Base-by-base conservation (phyloP, 2,113 vertebrate species). In the Orycteropus afer region DNA sequence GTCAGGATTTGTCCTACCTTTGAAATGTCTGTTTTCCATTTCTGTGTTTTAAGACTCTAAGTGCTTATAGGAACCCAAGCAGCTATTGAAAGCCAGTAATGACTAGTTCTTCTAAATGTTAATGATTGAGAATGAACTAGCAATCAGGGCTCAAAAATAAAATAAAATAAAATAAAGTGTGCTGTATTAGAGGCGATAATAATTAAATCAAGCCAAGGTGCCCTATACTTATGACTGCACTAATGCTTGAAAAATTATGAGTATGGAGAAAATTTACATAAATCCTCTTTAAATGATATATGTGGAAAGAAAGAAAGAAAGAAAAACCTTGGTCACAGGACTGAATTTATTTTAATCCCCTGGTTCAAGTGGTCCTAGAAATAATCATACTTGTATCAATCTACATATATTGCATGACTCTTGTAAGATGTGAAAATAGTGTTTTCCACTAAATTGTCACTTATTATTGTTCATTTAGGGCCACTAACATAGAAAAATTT, bases 391-490 rank as follows among this genome's bases (percentile, higher is more conserved):
- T 98, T 40, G 95, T 99, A 98, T 98, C 98, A 98, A 98, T 98
- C 98, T 98, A 34, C 63, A 12, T 32, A 98, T 99, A 99, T 98
- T 98, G 97, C 98, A 97, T 98, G 98, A 98, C 98, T 99, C 99
- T 98, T 98, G 97, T 98, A 98, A 97, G 98, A 98, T 98, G 98
- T 99, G 98, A 99, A 99, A 99, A 98, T 98, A 98, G 98, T 98
- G 98, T 98, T 99, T 98, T 98, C 97, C 98, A 98, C 98, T 98
- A 99, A 98, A 99, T 99, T 99, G 99, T 99, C 99, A 98, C 98
- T 98, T 98, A 99, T 99, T 99, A 99, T 99, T 99, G 99, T 99
- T 99, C 99, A 98, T 98, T 98, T 98, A 98, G 98, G 99, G 98
- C 98, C 98, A 99, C 98, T 99, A 99, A 98, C 98, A 98, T 98